Percentiles rank a stretch among this genome's conserved stretches.
phyloP scores from a whole-genome alignment of 1,140 invertebrate genomes.

The Trichoplusia ni region DNA sequence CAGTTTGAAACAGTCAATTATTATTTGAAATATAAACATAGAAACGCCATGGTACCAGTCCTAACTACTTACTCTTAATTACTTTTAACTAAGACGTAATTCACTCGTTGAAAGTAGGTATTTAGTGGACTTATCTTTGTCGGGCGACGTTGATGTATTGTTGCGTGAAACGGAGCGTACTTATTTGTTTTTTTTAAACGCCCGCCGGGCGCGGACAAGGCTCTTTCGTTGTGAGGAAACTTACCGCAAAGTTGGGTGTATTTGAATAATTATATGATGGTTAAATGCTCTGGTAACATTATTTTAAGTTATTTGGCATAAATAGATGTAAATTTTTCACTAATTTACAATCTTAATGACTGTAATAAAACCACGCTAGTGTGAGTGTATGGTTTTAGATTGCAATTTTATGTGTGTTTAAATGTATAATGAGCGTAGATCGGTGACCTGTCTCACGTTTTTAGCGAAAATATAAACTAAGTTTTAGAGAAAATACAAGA shows the following conservation, averaged over 20 bases:
- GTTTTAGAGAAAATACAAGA: no score
- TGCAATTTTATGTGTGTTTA: no score
- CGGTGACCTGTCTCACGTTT: no score
- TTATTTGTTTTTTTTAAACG: constrained; percentile 39
- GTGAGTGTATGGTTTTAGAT: no score
- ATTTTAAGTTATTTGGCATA: no score
- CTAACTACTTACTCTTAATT: constrained; percentile 76
- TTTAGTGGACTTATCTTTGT: constrained; percentile 67
- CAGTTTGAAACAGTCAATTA: constrained; percentile 68
- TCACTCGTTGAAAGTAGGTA: constrained; percentile 66
- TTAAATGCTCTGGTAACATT: no score
- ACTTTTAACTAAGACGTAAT: constrained; percentile 75
- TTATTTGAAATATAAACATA: constrained; percentile 58
- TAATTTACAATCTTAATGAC: no score
- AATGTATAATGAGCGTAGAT: no score
- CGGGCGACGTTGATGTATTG: constrained; percentile 68
- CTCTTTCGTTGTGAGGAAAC: not conserved
- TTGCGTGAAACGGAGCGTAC: constrained; percentile 55
- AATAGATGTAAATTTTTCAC: no score
- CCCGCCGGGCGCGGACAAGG: constrained; percentile 10
- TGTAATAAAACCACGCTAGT: no score
- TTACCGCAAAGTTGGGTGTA: constrained; percentile 12
- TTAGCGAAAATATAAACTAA: no score
- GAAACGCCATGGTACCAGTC: constrained; percentile 55
- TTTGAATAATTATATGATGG: constrained; percentile 2